Conservation (phyloP, 2,113 vertebrate genomes). For the Cranoglanis bouderius region DNA sequence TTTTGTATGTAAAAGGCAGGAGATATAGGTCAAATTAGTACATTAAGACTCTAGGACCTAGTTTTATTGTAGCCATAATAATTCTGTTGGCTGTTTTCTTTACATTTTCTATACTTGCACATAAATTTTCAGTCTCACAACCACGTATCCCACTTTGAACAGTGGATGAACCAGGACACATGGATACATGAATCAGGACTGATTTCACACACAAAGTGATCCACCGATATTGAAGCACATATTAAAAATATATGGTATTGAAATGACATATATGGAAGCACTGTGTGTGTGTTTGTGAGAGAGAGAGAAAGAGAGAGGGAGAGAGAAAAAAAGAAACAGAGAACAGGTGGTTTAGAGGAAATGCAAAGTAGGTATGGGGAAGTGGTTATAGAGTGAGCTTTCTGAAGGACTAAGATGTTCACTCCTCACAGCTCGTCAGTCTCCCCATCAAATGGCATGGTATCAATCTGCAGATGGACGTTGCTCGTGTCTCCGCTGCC, state of each 20-base stretch:
- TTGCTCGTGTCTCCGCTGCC: conserved; percentile 83
- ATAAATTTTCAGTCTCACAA: not conserved
- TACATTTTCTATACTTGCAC: conserved; percentile 22
- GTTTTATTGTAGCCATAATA: conserved; percentile 2
- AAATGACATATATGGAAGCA: conserved; percentile 5
- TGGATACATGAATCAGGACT: not conserved
- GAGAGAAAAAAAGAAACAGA: not conserved
- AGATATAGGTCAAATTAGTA: not conserved
- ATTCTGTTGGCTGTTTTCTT: not conserved
- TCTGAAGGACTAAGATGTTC: conserved; percentile 29
- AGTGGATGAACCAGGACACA: conserved; percentile 11
- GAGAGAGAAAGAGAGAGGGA: conserved; percentile 2
- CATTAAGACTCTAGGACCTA: not conserved
- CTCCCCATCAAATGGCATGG: conserved; percentile 85
- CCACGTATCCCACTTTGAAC: not conserved
- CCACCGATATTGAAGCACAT: not conserved
- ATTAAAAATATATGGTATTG: not conserved
- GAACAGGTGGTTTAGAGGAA: not conserved
- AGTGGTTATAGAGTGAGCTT: not conserved
- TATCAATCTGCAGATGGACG: conserved; percentile 80
- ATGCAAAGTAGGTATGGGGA: conserved; percentile 33
- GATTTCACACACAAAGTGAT: conserved; percentile 28
- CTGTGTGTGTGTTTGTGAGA: conserved; percentile 20
- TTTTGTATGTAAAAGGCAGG: conserved; percentile 5
- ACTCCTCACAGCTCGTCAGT: conserved; percentile 91